Evolutionary conservation across 2,113 vertebrate genomes (phyloP).

Genomic region (Mus musculus): GRCm39 chr7:113125001-113125500

Average conservation of each 20-base stretch:
- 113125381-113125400: background rate
- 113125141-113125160: background rate
- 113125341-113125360: background rate
- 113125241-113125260: background rate
- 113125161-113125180: background rate
- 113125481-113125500: background rate
- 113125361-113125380: background rate
- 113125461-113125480: background rate
- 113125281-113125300: background rate
- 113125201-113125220: background rate
- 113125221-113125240: background rate
- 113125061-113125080: background rate
- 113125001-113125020: background rate
- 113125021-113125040: background rate
- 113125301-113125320: background rate
- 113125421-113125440: background rate
- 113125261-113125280: background rate
- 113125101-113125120: background rate
- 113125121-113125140: background rate
- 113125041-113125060: background rate
- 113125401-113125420: background rate
- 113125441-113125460: background rate
- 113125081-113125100: background rate
- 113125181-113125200: slow-evolving; percentile 29
- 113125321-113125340: background rate